A percentile compares a stretch with the other conserved stretches of the same genome.
phyloP scores from a whole-genome alignment of 2,888 invertebrate genomes.

The Eupithecia exiguata region DNA sequence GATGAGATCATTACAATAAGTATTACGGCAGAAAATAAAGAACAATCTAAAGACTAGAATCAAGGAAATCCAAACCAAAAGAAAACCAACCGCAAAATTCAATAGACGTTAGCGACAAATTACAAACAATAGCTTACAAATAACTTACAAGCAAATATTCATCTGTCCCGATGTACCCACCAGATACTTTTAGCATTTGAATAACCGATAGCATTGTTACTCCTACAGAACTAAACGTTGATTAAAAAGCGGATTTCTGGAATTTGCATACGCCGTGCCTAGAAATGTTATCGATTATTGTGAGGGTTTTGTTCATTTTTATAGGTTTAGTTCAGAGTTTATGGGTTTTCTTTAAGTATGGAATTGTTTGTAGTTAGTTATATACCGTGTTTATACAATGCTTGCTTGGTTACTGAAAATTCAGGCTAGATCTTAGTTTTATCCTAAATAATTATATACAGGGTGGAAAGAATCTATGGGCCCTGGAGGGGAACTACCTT shows the following conservation, averaged over 20 bases:
- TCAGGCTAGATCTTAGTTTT: too few species aligned
- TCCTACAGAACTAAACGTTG: constrained; percentile 68
- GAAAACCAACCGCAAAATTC: constrained; percentile 7
- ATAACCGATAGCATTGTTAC: constrained; percentile 79
- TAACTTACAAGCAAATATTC: constrained; percentile 69
- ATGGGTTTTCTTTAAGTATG: not conserved
- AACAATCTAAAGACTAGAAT: not conserved
- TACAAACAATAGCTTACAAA: constrained; percentile 68
- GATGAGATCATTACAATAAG: not conserved
- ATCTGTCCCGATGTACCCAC: constrained; percentile 68
- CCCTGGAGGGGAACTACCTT: too few species aligned
- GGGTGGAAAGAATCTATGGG: too few species aligned
- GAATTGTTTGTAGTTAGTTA: not conserved
- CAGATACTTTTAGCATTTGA: constrained; percentile 74
- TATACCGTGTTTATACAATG: too few species aligned
- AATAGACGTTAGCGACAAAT: constrained; percentile 61
- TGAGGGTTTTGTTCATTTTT: constrained; percentile 54
- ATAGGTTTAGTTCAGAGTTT: constrained; percentile 6
- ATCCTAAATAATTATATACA: too few species aligned
- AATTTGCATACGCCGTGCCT: constrained; percentile 80
- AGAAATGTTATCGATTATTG: constrained; percentile 60
- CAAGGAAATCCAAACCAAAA: constrained; percentile 1
- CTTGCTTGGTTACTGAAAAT: too few species aligned
- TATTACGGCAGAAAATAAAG: not conserved
- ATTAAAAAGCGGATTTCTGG: constrained; percentile 76